Percentiles rank a stretch among this genome's conserved stretches.
These are phyloP conservation scores for Neodon shergylaensis DNA, from an alignment of 2,113 vertebrate species.

Conservation along the genomic window DNA sequence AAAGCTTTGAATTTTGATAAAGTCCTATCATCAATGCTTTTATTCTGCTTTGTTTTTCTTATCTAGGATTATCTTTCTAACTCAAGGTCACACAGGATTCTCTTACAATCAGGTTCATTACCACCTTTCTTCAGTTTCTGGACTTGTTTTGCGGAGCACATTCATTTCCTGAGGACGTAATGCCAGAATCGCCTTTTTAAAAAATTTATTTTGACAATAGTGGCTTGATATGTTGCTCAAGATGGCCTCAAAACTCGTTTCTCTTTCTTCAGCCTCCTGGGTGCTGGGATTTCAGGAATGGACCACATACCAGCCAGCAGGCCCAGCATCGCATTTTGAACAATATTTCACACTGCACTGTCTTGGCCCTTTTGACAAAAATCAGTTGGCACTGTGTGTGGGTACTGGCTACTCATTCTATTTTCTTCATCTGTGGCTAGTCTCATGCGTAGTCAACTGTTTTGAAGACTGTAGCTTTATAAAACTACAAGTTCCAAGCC, in stretches of 20 bases:
- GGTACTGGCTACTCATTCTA: neutral
- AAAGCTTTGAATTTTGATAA: conserved; percentile 18
- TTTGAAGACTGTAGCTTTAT: neutral
- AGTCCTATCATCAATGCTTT: neutral
- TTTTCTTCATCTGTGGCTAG: neutral
- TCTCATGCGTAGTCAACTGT: neutral
- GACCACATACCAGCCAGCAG: neutral
- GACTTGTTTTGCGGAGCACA: neutral
- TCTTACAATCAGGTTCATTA: neutral
- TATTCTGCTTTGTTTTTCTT: conserved; percentile 20
- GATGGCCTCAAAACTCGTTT: neutral
- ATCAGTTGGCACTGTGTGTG: neutral
- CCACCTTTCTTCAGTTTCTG: conserved; percentile 7
- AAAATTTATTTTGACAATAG: neutral
- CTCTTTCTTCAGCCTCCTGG: neutral
- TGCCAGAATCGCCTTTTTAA: neutral
- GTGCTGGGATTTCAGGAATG: neutral
- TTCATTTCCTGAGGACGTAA: neutral
- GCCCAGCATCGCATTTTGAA: neutral
- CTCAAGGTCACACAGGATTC: neutral
- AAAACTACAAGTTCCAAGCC: neutral
- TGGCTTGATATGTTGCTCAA: neutral
- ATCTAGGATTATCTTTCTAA: neutral
- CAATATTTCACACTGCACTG: neutral
- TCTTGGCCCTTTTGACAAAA: neutral